Conservation (phyloP, 2,888 invertebrate genomes). For the Drosophila formosana region DNA sequence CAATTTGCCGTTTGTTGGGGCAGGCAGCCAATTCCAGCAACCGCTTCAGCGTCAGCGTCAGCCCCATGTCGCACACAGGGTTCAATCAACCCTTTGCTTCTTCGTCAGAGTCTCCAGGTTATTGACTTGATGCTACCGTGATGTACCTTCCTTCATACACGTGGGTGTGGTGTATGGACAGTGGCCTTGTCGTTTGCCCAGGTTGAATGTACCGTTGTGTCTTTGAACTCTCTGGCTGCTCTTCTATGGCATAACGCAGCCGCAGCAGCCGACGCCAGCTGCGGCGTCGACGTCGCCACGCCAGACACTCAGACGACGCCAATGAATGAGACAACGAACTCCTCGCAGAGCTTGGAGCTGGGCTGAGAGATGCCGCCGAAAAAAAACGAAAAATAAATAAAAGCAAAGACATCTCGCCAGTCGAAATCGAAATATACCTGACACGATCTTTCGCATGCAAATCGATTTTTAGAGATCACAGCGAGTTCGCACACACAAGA, state of each 20-base stretch:
- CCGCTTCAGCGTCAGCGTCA: constrained; percentile 8
- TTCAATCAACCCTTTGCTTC: constrained; percentile 66
- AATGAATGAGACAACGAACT: constrained; percentile 79
- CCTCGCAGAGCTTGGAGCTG: not conserved
- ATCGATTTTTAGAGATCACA: constrained; percentile 42
- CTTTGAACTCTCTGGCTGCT: constrained; percentile 68
- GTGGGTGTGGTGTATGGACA: constrained; percentile 62
- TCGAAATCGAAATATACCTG: constrained; percentile 76
- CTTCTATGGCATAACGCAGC: constrained; percentile 71
- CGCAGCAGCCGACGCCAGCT: constrained; percentile 40
- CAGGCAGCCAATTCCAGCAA: constrained; percentile 51
- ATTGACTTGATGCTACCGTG: constrained; percentile 59
- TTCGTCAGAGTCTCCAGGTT: constrained; percentile 47
- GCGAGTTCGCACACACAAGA: constrained; percentile 31
- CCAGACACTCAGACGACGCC: constrained; percentile 78
- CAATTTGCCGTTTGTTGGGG: constrained; percentile 79
- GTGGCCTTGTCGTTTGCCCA: constrained; percentile 73
- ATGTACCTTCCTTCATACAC: constrained; percentile 38
- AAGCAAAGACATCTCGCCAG: constrained; percentile 41
- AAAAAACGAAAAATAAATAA: constrained; percentile 27
- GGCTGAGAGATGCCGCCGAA: constrained; percentile 47
- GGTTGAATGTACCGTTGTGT: constrained; percentile 78
- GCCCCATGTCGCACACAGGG: constrained; percentile 22
- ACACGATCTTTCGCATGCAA: constrained; percentile 76
- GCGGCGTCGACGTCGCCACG: constrained; percentile 49